Conservation (phyloP, 2,113 vertebrate genomes). For the Irena cyanogastra region DNA sequence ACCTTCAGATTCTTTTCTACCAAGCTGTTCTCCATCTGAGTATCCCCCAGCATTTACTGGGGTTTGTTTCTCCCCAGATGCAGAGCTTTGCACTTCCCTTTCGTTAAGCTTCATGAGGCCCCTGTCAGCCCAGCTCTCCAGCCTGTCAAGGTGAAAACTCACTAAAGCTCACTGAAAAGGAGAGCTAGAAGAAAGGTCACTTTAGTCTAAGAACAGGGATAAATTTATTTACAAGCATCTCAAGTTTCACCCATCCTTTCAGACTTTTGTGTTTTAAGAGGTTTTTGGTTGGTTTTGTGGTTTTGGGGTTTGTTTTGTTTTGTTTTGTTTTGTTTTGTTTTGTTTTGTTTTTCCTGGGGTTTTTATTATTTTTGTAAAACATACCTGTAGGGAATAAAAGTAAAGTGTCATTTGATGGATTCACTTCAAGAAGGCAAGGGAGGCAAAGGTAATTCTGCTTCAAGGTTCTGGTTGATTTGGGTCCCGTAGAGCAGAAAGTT, state of each 20-base stretch:
- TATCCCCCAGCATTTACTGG: neutral
- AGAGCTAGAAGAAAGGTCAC: neutral
- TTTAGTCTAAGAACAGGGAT: neutral
- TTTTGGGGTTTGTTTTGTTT: neutral
- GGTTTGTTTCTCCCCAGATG: neutral
- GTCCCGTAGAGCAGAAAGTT: neutral
- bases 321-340: neutral
- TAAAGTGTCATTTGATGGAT: neutral
- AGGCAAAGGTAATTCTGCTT: neutral
- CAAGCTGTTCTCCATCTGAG: neutral
- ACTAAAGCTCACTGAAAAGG: neutral
- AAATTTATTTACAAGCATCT: neutral
- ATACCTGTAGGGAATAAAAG: neutral
- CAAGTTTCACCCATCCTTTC: neutral
- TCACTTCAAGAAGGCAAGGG: neutral
- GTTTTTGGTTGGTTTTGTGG: neutral
- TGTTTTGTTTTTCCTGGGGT: neutral
- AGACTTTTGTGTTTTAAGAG: neutral
- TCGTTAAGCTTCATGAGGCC: neutral
- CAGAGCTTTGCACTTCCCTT: neutral
- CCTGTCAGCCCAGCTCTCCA: neutral
- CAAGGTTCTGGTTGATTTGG: neutral
- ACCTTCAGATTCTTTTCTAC: neutral
- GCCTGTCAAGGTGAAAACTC: neutral
- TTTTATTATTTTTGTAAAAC: slow-evolving; percentile 5